Conservation (phyloP, 2,888 invertebrate species). For the Myathropa florea region DNA sequence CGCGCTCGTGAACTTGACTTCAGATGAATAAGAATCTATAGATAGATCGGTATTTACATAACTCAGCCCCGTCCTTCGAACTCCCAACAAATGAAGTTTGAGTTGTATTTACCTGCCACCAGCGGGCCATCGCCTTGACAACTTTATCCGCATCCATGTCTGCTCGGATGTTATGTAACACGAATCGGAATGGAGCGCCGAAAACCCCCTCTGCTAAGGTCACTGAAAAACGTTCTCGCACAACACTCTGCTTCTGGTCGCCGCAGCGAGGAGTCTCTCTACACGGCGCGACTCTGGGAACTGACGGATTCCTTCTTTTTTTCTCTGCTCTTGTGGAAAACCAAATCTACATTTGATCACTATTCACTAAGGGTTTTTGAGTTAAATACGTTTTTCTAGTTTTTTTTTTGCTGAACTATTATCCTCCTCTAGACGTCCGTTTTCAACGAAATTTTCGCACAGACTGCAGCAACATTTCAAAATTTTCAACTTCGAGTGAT, state of each 20-base stretch:
- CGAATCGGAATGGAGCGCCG: slow-evolving; percentile 10
- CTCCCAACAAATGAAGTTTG: background rate
- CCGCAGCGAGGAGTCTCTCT: background rate
- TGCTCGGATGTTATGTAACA: slow-evolving; percentile 74
- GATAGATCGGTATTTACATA: slow-evolving; percentile 47
- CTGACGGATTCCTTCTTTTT: background rate
- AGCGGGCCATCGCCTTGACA: slow-evolving; percentile 80
- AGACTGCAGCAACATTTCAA: slow-evolving; percentile 68
- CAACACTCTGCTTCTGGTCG: background rate
- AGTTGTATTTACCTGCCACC: slow-evolving; percentile 79
- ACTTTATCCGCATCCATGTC: slow-evolving; percentile 80
- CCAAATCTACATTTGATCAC: background rate
- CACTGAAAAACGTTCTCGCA: slow-evolving; percentile 20
- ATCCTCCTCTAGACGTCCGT: slow-evolving; percentile 45
- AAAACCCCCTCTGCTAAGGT: slow-evolving; percentile 16
- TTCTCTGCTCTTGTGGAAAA: background rate
- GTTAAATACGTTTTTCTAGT: background rate
- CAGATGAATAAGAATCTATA: slow-evolving; percentile 1
- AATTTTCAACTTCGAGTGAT: slow-evolving; percentile 49
- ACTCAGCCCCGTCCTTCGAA: background rate
- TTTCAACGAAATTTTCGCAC: slow-evolving; percentile 59
- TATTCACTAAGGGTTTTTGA: background rate
- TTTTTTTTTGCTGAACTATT: background rate
- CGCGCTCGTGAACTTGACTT: slow-evolving; percentile 56
- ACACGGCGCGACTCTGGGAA: background rate